phyloP scores from a whole-genome alignment of 2,888 invertebrate genomes.

The Neoascia interrupta region DNA sequence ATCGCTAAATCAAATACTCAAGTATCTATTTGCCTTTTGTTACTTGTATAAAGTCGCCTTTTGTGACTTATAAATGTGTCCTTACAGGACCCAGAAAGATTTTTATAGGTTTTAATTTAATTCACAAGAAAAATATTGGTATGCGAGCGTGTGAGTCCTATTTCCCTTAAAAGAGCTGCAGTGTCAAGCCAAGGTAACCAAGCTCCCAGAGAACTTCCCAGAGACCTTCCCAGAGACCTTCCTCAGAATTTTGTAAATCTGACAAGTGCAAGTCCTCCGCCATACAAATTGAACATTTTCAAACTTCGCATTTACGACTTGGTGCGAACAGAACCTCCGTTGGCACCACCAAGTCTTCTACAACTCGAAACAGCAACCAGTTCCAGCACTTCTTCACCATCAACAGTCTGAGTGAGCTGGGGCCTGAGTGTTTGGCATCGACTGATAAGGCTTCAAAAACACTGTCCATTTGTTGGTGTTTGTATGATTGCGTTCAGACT shows the following conservation, averaged over 20 bases:
- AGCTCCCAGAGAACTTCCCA: too few species aligned
- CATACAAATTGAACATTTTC: slow-evolving; percentile 54
- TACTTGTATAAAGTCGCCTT: too few species aligned
- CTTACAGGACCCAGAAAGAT: too few species aligned
- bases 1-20: too few species aligned
- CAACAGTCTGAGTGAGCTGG: slow-evolving; percentile 19
- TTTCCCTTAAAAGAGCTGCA: too few species aligned
- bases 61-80: too few species aligned
- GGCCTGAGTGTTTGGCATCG: slow-evolving; percentile 37
- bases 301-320: slow-evolving; percentile 45
- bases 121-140: too few species aligned
- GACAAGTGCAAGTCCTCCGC: slow-evolving; percentile 31
- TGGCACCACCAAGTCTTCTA: slow-evolving; percentile 64
- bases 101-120: too few species aligned
- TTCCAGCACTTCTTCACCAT: slow-evolving; percentile 8
- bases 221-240: too few species aligned
- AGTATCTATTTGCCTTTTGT: too few species aligned
- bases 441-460: slow-evolving; percentile 68
- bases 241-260: slow-evolving; percentile 1
- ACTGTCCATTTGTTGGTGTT: slow-evolving; percentile 67
- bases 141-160: too few species aligned
- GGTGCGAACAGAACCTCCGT: slow-evolving; percentile 19
- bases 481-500: slow-evolving; percentile 62
- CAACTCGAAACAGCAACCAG: slow-evolving; percentile 22
- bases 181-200: too few species aligned